Evolutionary conservation across 2,113 vertebrate species (phyloP).

Genomic region (Sterna hirundo): DNA sequence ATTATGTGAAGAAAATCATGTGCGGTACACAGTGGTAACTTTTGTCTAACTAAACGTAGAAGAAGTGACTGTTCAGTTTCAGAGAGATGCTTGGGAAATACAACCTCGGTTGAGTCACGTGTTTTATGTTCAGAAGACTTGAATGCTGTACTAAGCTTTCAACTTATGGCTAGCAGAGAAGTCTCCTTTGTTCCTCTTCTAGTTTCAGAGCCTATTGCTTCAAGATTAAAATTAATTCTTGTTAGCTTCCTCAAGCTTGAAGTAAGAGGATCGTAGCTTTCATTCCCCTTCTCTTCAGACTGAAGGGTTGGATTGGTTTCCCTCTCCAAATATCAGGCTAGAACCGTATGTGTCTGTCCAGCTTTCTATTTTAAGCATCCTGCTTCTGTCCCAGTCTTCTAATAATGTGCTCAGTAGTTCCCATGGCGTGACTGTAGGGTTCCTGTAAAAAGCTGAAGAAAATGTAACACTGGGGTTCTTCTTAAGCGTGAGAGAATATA

Average conservation of each 20-base stretch:
- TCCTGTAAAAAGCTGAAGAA: background rate
- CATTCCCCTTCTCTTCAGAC: background rate
- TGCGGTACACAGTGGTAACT: background rate
- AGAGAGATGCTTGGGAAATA: background rate
- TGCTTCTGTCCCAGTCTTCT: background rate
- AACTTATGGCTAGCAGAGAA: background rate
- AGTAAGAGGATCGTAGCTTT: background rate
- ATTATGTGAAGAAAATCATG: background rate
- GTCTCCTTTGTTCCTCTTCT: background rate
- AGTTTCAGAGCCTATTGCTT: background rate
- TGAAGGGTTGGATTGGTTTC: background rate
- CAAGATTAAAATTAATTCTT: background rate
- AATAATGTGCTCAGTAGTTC: background rate
- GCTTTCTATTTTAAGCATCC: background rate
- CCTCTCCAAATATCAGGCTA: background rate
- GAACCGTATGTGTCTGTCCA: rapidly evolving
- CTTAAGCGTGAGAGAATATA: background rate
- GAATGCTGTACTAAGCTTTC: background rate
- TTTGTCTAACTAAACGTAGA: background rate
- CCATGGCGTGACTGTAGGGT: rapidly evolving
- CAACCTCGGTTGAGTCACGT: background rate
- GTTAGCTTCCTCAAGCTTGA: background rate
- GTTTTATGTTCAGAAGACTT: background rate
- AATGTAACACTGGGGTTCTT: background rate
- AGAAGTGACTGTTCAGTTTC: background rate